These are phyloP conservation scores for Zaprionus taronus DNA, from an alignment of 1,140 invertebrate genomes.

Conservation along the genomic window DNA sequence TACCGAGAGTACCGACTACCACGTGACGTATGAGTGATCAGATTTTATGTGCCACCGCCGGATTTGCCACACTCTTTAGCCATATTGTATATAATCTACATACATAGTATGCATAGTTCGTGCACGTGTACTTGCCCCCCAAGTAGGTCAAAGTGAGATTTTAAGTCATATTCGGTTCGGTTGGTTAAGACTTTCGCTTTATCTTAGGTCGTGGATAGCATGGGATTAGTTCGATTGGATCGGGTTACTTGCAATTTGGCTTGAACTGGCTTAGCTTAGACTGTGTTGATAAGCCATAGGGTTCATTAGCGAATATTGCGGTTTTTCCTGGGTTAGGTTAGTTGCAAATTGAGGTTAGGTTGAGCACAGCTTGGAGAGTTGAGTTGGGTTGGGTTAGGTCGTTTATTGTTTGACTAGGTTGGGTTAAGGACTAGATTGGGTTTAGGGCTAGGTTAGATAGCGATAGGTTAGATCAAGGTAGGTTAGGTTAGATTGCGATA, in stretches of 20 bases:
- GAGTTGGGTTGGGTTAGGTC: background rate
- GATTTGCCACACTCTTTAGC: conserved; percentile 2
- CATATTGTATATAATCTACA: conserved; percentile 5
- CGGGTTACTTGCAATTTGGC: background rate
- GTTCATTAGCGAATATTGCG: background rate
- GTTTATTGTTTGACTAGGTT: too few relatives aligned
- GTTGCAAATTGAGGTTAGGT: background rate
- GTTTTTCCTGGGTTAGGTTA: background rate
- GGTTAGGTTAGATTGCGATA: background rate
- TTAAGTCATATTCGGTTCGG: conserved; percentile 1
- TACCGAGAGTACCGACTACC: background rate
- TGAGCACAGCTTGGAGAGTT: background rate
- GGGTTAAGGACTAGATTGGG: background rate
- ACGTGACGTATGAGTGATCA: conserved; percentile 26
- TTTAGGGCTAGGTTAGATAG: background rate
- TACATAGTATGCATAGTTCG: conserved; percentile 1
- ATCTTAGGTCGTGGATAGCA: background rate
- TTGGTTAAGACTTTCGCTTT: background rate
- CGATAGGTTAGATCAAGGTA: background rate
- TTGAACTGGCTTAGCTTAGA: background rate
- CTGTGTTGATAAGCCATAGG: background rate
- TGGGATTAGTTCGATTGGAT: background rate
- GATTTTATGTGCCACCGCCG: conserved; percentile 10
- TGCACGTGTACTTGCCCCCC: background rate
- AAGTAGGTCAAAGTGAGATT: conserved; percentile 9